These are phyloP conservation scores for Alloscopus bannaensis DNA, from an alignment of 2,888 invertebrate genomes.

Conservation along the genomic window DNA sequence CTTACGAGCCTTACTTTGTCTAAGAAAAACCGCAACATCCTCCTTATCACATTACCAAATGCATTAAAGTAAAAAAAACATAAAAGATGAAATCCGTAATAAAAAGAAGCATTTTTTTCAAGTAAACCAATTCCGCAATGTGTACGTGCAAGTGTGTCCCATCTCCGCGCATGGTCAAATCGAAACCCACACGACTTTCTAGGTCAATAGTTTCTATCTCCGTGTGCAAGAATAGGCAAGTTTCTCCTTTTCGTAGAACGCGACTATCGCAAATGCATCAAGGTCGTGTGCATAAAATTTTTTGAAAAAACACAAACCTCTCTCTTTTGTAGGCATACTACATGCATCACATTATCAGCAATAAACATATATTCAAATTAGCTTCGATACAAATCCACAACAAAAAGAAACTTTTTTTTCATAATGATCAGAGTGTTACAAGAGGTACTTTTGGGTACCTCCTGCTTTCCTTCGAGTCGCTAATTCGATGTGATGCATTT, in stretches of 20 bases:
- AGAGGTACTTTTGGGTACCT: too few relatives aligned
- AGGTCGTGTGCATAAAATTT: constrained; percentile 46
- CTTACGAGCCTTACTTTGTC: constrained; percentile 44
- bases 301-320: too few relatives aligned
- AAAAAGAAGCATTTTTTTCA: background rate
- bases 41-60: constrained; percentile 47
- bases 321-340: too few relatives aligned
- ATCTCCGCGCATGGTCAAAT: too few relatives aligned
- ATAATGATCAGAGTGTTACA: too few relatives aligned
- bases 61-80: constrained; percentile 14
- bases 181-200: constrained; percentile 26
- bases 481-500: too few relatives aligned
- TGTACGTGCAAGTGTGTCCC: constrained; percentile 30
- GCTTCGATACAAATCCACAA: too few relatives aligned
- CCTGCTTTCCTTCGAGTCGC: too few relatives aligned
- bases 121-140: background rate
- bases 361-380: too few relatives aligned
- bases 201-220: constrained; percentile 31
- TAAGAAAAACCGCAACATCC: constrained; percentile 21
- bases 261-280: constrained; percentile 29
- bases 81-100: constrained; percentile 14
- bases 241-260: constrained; percentile 43
- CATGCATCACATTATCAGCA: too few relatives aligned
- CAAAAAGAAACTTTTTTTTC: too few relatives aligned
- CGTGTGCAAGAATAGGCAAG: too few relatives aligned